Evolutionary conservation across 2,113 vertebrate genomes (phyloP).

Genomic region (Caracal caracal): DNA sequence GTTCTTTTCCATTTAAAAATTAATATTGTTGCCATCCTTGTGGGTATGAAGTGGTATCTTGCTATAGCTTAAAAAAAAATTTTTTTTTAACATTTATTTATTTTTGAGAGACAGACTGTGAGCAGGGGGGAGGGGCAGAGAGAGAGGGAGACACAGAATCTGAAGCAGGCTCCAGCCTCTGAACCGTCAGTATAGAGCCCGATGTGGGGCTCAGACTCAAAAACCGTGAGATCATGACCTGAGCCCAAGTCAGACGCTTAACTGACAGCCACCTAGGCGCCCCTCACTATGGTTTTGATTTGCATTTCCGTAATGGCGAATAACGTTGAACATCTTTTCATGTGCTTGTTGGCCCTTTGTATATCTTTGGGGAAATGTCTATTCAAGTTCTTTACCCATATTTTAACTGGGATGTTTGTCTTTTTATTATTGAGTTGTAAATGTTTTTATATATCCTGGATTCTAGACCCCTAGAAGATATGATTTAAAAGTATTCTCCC

Average conservation of each 20-base stretch:
- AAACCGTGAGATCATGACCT: no score
- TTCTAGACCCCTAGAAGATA: not conserved
- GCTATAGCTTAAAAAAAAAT: not conserved
- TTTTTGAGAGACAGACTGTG: no score
- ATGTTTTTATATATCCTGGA: not conserved
- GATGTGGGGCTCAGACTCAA: no score
- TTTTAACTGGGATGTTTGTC: not conserved
- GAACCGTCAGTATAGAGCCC: no score
- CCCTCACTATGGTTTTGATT: not conserved
- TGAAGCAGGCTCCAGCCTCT: no score
- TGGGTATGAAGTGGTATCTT: not conserved
- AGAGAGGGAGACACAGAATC: no score
- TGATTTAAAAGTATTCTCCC: not conserved
- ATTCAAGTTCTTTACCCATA: not conserved
- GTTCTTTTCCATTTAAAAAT: not conserved
- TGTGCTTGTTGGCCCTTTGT: not conserved
- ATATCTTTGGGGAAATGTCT: not conserved
- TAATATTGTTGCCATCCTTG: not conserved
- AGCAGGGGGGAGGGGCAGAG: no score
- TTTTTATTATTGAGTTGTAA: not conserved
- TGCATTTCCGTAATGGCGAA: not conserved
- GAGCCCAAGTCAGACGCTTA: no score
- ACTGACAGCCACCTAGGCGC: no score
- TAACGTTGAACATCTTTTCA: not conserved
- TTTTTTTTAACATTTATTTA: no score